These are phyloP conservation scores for Connochaetes taurinus DNA, from an alignment of 2,113 vertebrate genomes.

Conservation along the genomic window DNA sequence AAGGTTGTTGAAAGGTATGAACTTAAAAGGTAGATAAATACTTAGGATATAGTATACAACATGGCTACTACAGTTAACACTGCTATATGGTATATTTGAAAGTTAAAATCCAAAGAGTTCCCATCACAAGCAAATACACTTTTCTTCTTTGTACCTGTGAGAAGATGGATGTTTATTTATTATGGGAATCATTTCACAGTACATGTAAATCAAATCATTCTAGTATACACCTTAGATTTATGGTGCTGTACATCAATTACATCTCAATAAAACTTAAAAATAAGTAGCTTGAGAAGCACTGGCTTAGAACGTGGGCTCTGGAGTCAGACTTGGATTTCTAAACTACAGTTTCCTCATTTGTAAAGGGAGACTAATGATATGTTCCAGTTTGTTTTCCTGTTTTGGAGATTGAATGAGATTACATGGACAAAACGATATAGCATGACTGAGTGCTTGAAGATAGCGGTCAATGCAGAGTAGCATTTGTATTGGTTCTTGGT, in stretches of 20 bases:
- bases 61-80: not conserved
- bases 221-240: not conserved
- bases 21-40: not conserved
- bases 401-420: not conserved
- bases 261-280: not conserved
- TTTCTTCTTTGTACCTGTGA: not conserved
- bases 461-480: not conserved
- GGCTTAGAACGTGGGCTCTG: not conserved
- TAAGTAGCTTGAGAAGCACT: not conserved
- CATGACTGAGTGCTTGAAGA: not conserved
- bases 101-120: not conserved
- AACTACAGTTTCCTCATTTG: not conserved
- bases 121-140: not conserved
- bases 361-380: not conserved
- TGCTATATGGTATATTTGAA: not conserved
- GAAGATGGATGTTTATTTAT: not conserved
- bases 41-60: not conserved
- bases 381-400: not conserved
- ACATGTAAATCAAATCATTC: not conserved
- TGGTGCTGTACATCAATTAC: not conserved
- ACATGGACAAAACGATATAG: not conserved
- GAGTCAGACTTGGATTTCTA: not conserved
- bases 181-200: not conserved
- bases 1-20: not conserved
- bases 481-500: not conserved